phyloP scores from a whole-genome alignment of 2,113 vertebrate species.

The Salminus brasiliensis region DNA sequence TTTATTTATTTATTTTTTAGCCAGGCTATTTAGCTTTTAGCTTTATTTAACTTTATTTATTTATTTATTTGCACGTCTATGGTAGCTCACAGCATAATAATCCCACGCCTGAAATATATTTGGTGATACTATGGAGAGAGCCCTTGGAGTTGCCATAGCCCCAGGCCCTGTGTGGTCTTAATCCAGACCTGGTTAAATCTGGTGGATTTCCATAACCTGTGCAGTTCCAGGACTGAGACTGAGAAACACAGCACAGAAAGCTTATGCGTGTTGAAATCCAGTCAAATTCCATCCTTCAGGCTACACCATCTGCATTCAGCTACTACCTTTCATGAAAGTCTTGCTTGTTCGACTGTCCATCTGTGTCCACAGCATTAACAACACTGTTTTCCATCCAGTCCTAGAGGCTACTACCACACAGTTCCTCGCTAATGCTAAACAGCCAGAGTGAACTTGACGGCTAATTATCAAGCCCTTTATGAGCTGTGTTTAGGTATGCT shows the following conservation, averaged over 20 bases:
- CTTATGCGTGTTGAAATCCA: neutral
- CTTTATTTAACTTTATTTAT: no score
- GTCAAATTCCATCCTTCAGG: neutral
- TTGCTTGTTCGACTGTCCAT: neutral
- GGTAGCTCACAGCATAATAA: no score
- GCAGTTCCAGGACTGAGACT: neutral
- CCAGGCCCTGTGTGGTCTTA: neutral
- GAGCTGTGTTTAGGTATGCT: neutral
- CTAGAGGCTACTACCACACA: no score
- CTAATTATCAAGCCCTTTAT: neutral
- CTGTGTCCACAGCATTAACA: no score
- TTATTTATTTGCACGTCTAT: no score
- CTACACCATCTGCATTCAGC: neutral
- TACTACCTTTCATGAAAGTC: neutral
- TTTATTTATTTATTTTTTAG: no score
- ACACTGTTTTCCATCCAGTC: no score
- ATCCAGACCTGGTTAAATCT: no score
- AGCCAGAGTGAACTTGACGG: neutral
- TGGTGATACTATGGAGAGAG: no score
- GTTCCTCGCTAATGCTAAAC: neutral
- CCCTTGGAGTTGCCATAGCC: no score
- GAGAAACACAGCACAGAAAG: neutral
- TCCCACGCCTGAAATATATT: no score
- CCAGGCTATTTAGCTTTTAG: no score
- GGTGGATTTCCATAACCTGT: neutral